Evolutionary conservation across 2,888 invertebrate genomes (phyloP), one percentile per base, ranked within the genome.

Genomic region (Clepsis dumicolana): DNA sequence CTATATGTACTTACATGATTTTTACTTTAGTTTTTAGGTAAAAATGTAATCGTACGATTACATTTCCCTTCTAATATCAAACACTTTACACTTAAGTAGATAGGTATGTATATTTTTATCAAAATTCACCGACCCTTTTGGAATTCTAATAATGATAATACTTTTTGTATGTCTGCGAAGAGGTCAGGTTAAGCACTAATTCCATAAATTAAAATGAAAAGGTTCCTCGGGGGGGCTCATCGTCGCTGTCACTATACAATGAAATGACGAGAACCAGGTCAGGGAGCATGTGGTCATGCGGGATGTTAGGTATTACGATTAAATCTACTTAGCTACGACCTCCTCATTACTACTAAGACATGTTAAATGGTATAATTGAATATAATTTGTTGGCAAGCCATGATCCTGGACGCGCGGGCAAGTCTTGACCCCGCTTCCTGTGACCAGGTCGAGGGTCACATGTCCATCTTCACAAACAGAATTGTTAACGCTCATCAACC

Each of bases 381-480:
- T 56, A 35, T 24, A 56, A 56, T 56, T 56, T 35, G 29, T 29
- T 32, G 56, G 56, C 35, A 56, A 56, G 56, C 56, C 35, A 35
- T 35, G 24, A 35, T 56, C 18, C 56, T 35, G 56, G 82, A 79
- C 74, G 74, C 75, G 72, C 75, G 72, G 74, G 74, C 68, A 70
- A 67, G 67, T 38, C 54, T 66, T 77, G 87, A 86, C 84, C 87
- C 80, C 80, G 79, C 75, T 82, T 81, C 83, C 82, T 79, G 76
- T 8, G 4, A 32, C 27, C 72, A 73, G 77, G 80, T 74, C 82
- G 79, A 71, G 75, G 86, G 80, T 83, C 86, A 84, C 72, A 79
- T 83, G 89, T 77, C 84, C 84, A 86, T 90, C 87, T 80, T 81
- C 78, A 81, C 79, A 85, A 87, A 87, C 84, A 89, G 83, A 72